Percentiles rank a stretch among this genome's conserved stretches.
Conservation (phyloP, 2,113 vertebrate species). For the Passer domesticus region DNA sequence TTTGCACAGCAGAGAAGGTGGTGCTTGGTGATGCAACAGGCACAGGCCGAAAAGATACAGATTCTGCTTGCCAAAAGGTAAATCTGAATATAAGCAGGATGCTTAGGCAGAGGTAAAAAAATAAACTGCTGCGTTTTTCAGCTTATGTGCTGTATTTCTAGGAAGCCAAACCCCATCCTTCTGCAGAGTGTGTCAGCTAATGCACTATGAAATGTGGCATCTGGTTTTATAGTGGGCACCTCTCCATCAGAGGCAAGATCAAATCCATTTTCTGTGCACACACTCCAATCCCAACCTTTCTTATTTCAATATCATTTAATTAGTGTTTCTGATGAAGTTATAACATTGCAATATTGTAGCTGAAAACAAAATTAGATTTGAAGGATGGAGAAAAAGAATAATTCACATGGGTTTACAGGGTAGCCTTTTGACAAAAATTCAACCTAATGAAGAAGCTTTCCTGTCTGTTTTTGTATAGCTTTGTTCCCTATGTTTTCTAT, state of each 20-base stretch:
- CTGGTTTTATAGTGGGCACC: not conserved
- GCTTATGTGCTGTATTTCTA: not conserved
- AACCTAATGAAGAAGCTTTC: not conserved
- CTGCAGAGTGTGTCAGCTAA: not conserved
- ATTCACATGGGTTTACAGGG: not conserved
- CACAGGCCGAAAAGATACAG: not conserved
- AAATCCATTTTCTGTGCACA: not conserved
- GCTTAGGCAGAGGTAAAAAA: not conserved
- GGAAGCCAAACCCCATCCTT: not conserved
- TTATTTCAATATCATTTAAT: not conserved
- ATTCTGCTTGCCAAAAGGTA: conserved; percentile 11
- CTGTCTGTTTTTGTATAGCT: not conserved
- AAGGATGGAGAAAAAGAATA: not conserved
- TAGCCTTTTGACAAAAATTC: not conserved
- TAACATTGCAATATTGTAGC: not conserved
- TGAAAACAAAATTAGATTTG: not conserved
- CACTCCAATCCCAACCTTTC: not conserved
- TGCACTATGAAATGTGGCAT: not conserved
- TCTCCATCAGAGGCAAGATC: not conserved
- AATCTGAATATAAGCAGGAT: not conserved
- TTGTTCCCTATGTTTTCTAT: not conserved
- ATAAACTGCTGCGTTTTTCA: not conserved
- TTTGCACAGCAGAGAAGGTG: conserved; percentile 41
- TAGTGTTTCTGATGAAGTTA: not conserved
- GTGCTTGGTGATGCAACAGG: conserved; percentile 50